Base-by-base conservation (phyloP, 35 echinoderm and acorn worm genomes). In the Apostichopus japonicus region DNA sequence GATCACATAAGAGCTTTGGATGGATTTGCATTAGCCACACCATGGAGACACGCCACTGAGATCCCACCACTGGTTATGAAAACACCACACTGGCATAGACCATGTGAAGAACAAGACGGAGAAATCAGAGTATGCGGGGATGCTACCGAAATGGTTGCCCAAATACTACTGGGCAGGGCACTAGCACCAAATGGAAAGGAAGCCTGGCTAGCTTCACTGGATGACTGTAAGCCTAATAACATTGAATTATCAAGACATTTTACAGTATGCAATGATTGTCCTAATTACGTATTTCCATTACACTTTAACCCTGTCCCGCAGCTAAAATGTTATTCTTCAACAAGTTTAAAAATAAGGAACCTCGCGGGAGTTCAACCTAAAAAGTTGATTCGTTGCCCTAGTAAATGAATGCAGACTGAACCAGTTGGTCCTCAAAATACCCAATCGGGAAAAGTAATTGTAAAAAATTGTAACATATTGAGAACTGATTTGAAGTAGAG, bases 71-170 rank as follows among this genome's bases (percentile, higher is more conserved):
- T 70, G 6, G 58, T 67, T 9, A 56, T 65, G 23, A 5, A 5
- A 14, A 70, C 86, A 23, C 17, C 11, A 23, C 86, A 88, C 27
- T 88, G 55, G 17, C 86, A 88, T 88, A 8, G 86, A 65, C 23
- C 5, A 10, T 88, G 86, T 23, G 24, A 70, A 52, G 86, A 88
- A 67, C 86, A 23, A 17, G 33, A 62, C 23, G 86, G 86, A 65
- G 58, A 23, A 8, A 88, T 88, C 5, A 23, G 83, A 16, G 83
- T 87, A 24, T 87, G 83, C 22, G 83, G 83, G 4, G 55, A 87
- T 55, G 57, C 56, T 10, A 88, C 86, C 2, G 86, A 88, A 59
- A 88, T 88, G 86, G 14, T 88, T 13, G 86, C 86, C 10, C 86
- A 88, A 59, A 16, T 88, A 88, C 21, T 88, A 21, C 86, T 88